Conservation (phyloP, 2,888 invertebrate genomes). For the Torymus aiolomorphi region DNA sequence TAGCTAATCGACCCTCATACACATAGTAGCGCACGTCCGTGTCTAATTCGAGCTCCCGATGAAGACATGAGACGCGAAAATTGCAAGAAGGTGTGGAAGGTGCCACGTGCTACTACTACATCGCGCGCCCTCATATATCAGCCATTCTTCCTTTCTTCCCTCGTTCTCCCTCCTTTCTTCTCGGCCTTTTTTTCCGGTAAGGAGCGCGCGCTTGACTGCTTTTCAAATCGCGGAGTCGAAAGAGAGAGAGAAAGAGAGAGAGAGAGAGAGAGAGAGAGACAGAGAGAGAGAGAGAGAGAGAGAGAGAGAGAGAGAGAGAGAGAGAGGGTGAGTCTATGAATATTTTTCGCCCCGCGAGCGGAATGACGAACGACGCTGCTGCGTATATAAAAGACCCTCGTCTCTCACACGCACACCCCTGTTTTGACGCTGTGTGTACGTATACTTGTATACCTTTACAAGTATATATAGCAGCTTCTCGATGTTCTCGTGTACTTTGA, state of each 20-base stretch:
- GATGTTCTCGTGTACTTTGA: not conserved
- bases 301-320: conserved; percentile 57
- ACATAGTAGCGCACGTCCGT: not conserved
- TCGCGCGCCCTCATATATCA: conserved; percentile 66
- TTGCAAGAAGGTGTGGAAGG: conserved; percentile 9
- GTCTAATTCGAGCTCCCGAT: not conserved
- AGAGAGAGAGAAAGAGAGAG: too few species aligned
- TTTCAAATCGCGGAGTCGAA: conserved; percentile 48
- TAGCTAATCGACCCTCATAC: not conserved
- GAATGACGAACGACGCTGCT: conserved; percentile 72
- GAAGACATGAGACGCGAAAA: not conserved
- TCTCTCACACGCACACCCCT: not conserved
- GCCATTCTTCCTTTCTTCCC: conserved; percentile 60
- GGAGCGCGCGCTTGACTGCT: not conserved
- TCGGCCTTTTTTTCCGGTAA: conserved; percentile 5
- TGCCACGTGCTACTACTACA: conserved; percentile 2
- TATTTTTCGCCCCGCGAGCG: conserved; percentile 69
- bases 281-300: conserved; percentile 33
- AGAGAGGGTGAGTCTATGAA: conserved; percentile 68
- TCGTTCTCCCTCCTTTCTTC: not conserved
- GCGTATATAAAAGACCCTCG: conserved; percentile 56
- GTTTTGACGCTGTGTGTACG: not conserved
- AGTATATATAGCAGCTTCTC: not conserved
- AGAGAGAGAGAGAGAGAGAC: too few species aligned
- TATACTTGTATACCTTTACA: too few species aligned